Base-by-base conservation (phyloP, 2,113 vertebrate genomes). In the Cyprinodon brontotheroides region DNA sequence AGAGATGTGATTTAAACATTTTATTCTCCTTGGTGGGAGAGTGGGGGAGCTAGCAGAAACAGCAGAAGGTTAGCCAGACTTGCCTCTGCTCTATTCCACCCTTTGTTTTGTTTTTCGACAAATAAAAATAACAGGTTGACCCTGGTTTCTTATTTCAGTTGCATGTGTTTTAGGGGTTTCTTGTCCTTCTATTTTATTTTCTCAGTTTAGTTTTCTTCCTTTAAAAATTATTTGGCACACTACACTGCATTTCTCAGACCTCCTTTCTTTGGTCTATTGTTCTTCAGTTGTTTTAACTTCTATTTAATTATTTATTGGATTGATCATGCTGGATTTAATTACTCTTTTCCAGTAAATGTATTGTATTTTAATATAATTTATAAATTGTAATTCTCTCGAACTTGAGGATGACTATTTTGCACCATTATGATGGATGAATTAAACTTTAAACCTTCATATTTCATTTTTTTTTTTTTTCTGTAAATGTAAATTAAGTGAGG, bases 1-100 rank as follows among this genome's bases (percentile, higher is more conserved):
- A 7, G 61, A 65, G 82, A 86, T 86, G 83, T 89, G 85, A 91
- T 87, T 82, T 81, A 82, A 82, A 87, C 86, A 84, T 89, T 83
- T 85, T 68, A 84, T 65, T 89, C 81, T 80, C 76, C 74, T 90
- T 61, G 74, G 48, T 68, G 39, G 80, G 47, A 76, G 36, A 15
- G 68, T 60, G 13, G 65, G 61, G 65, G 80, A 72, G 70, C 72
- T 47, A 61, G 77, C 65, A 4, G 77, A 38, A 65, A 67, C 64
- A 61, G 66, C 4, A n/a, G 61, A 48, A 62, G 63, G 61, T 74
- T 71, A 64, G 59, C 40, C 38, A 14, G 53, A 3, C 47, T 60
- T n/a, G 43, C 15, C 67, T 9, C 48, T 15, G 38, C 50, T 61
- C 11, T 68, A 8, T 71, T 47, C 66, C 74, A 68, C 70, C 71